Base-by-base conservation (phyloP, 2,797 vertebrate genomes). In the Melanogrammus aeglefinus region DNA sequence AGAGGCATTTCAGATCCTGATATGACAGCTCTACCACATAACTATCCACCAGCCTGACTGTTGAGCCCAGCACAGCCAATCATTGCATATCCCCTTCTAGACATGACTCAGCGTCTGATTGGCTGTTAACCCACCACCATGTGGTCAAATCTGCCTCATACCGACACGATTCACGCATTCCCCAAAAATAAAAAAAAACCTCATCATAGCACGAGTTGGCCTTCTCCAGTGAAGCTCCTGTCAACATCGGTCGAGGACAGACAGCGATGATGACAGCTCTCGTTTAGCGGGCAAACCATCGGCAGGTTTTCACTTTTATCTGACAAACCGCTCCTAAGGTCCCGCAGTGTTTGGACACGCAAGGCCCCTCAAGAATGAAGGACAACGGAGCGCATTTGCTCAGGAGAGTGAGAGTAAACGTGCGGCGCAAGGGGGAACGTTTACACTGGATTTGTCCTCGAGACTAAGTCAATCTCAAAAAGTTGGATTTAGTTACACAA, bases 1-100 rank as follows among this genome's bases (percentile, higher is more conserved):
- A 72, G 70, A 31, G 70, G 29, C 29, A 33, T 35, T 16, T 31
- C 33, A 72, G 70, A 72, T 35, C 31, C 70, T 86, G 88, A 71
- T 24, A 74, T 84, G 78, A 31, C 83, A 90, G 83, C 86, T 88
- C 79, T 77, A 69, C 63, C 63, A 85, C 72, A 83, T 80, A 82
- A 57, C 79, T 35, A 38, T 13, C 47, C 76, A 10, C 78, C 69
- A 33, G 75, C 63, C 78, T 70, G 27, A 77, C 36, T 74, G 78
- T 80, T 84, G 69, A 82, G 24, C 74, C n/a, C 12, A 72, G 31
- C 21, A 33, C 10, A 33, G 31, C 33, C 4, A 72, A 35, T 72
- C 70, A 72, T 8, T 35, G 31, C 70, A 16, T 12, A 6, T 72
- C 29, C 69, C 13, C 18, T 72, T 35, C 29, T 18, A 35, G 33